These are phyloP conservation scores for Myotis yumanensis DNA, from an alignment of 2,113 vertebrate species.

Conservation along the genomic window DNA sequence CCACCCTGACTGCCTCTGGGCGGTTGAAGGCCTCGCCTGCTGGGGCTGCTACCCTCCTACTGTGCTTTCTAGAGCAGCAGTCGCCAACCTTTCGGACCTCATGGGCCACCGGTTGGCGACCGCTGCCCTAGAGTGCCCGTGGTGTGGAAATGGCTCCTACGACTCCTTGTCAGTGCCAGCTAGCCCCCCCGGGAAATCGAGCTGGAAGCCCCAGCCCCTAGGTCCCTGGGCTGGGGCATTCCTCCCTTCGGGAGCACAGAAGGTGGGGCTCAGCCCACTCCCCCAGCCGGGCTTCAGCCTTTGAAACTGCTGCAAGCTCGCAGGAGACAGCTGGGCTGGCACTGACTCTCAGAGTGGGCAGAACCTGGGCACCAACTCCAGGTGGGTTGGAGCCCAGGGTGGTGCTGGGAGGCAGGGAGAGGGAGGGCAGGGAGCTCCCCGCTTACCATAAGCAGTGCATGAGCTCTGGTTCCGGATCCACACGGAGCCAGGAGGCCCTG, in stretches of 20 bases:
- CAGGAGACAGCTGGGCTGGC: not conserved
- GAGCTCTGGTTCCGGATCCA: not conserved
- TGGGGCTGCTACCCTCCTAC: not conserved
- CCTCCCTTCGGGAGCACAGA: not conserved
- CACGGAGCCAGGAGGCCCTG: not conserved
- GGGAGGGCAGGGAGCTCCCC: not conserved
- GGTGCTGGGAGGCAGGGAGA: no score
- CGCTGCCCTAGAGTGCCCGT: not conserved
- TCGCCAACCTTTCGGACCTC: no score
- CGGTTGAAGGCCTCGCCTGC: not conserved
- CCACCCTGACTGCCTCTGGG: not conserved
- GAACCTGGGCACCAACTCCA: not conserved
- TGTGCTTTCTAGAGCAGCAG: not conserved
- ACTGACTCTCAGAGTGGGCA: not conserved
- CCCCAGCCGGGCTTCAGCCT: not conserved
- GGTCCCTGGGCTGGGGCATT: not conserved
- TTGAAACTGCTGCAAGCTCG: not conserved
- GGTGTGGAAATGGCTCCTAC: not conserved
- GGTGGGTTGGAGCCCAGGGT: not conserved
- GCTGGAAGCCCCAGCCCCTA: not conserved
- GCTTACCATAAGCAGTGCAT: accelerated
- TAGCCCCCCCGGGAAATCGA: not conserved
- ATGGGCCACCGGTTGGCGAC: no score
- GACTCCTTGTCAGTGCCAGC: not conserved
- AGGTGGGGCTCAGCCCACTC: not conserved